Base-by-base conservation (phyloP, 2,797 vertebrate genomes). In the Danio albolineatus region DNA sequence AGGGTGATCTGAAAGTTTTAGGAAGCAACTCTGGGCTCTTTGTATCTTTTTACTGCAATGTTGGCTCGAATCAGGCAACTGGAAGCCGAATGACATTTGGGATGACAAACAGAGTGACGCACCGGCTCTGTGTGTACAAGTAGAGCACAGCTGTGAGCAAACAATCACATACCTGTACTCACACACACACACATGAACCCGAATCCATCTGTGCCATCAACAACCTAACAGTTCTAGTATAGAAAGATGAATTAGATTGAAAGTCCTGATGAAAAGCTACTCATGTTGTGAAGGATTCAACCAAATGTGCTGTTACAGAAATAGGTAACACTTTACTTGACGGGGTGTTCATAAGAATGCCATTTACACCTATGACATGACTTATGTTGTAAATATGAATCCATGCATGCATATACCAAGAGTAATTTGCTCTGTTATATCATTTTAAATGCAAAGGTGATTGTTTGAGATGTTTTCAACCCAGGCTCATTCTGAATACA, bases 71-170 rank as follows among this genome's bases (percentile, higher is more conserved):
- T 4, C 4, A 76, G 85, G 78, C 86, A 72, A 85, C 36, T 83
- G 76, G 80, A 72, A 83, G 74, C 84, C 84, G 80, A 88, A 85
- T 89, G 87, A 91, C 90, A 87, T 80, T 85, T 87, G 85, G 89
- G 89, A 90, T 87, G 89, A 91, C 90, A 91, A 93, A 91, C 87
- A 86, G 49, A 28, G 61, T 80, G 78, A 71, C 73, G 73, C 82
- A 41, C 46, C 51, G 66, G 78, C 57, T 61, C 16, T 38, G 2
- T 56, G 57, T 19, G 17, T 73, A 60, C 39, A 78, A 60, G 44
- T 28, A 36, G 48, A 53, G 66, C 78, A 72, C 82, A 77, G 73
- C 73, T 77, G 82, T 76, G 82, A 80, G 66, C 39, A 75, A 49
- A 66, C 19, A 67, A 19, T 3, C 13, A 66, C 64, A 66, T 9